Evolutionary conservation across 2,113 vertebrate species (phyloP).

Genomic region (Hypanus sabinus): DNA sequence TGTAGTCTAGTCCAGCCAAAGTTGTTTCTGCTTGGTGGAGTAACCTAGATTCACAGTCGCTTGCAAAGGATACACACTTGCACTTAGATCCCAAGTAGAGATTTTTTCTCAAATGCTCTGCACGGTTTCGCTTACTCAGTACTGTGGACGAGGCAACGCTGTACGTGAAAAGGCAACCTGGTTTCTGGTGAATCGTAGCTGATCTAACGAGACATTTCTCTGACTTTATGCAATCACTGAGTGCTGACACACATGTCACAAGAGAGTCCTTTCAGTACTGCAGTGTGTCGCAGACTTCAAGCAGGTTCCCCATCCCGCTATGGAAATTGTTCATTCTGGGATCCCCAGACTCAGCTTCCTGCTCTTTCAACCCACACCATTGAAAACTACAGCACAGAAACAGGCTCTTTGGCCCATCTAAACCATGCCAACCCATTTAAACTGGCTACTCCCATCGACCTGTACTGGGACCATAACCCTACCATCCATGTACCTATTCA

Average conservation of each 20-base stretch:
- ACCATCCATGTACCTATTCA: too few species aligned
- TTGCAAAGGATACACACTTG: background rate
- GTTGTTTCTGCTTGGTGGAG: background rate
- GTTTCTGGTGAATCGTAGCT: background rate
- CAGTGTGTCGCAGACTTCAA: background rate
- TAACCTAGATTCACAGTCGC: background rate
- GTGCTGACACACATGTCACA: background rate
- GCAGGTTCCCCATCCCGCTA: background rate
- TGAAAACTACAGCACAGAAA: background rate
- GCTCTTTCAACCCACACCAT: background rate
- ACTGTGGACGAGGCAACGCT: too few species aligned
- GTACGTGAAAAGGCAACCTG: background rate
- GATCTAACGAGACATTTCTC: background rate
- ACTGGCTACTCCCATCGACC: too few species aligned
- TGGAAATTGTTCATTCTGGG: background rate
- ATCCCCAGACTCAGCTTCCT: background rate
- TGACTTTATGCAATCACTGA: background rate
- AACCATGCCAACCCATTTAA: too few species aligned
- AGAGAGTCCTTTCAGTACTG: background rate
- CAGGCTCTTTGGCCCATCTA: too few species aligned
- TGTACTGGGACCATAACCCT: too few species aligned
- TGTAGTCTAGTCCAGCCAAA: background rate
- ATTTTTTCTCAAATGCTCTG: background rate
- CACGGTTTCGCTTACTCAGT: background rate
- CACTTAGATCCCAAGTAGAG: background rate